Base-by-base conservation (phyloP, 2,888 invertebrate genomes). In the Baccha elongata region DNA sequence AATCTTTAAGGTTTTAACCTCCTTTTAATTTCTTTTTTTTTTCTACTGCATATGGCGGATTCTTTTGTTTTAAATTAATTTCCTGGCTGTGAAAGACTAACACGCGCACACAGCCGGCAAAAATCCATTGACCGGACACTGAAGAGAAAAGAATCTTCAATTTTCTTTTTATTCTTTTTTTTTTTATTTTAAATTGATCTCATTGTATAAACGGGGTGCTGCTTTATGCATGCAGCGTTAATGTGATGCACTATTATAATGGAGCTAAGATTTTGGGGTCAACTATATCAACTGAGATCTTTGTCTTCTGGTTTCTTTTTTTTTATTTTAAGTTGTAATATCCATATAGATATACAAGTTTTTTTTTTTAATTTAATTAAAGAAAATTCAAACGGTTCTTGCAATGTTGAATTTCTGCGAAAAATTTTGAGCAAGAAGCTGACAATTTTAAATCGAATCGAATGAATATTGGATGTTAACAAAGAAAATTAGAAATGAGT, bases 121-220 rank as follows among this genome's bases (percentile, higher is more conserved):
- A 32, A 62, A 79, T 50, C 23, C 69, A 80, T 69, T 80, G 80
- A 80, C 80, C 80, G 69, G 80, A 74, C 79, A 62, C 48, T 42
- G 53, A 79, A 58, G 74, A 80, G 48, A 74, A 69, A 69, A 69
- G 62, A 80, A 58, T 55, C 21, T 53, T 23, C 11, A 29, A 37
- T 29, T 50, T 52, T 55, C 29, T 23, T 6, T 44, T n/a, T n/a
- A n/a, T n/a, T n/a, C n/a, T 8, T 72, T 17, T 15, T 21, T 55
- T 13, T 21, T 46, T 55, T 48, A 13, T 65, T 10, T 50, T 42
- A 53, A 71, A 73, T 65, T 37, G 65, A 78, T 78, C 58, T 65
- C 2, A 53, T 13, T 62, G 32, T 13, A 23, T 3, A 32, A 23
- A 8, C 3, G 29, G 29, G 50, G 35, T 50, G 26, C 10, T 40